A percentile compares a stretch with the other conserved stretches of the same genome.
phyloP scores from a whole-genome alignment of 2,888 invertebrate species.

The Hydraecia micacea region DNA sequence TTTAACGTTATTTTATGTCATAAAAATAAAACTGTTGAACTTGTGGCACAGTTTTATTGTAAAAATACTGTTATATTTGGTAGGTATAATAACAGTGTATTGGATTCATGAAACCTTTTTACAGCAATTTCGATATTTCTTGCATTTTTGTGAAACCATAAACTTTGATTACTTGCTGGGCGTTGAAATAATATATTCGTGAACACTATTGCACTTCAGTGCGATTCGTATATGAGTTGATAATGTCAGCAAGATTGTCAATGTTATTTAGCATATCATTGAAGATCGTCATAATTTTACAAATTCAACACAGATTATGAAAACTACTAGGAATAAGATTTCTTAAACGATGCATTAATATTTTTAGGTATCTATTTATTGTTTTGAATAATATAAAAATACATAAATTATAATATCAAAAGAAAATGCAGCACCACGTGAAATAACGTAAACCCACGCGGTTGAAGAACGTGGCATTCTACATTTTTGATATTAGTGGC shows the following conservation, averaged over 20 bases:
- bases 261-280: no score
- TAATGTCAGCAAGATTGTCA: background rate
- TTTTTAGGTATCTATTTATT: background rate
- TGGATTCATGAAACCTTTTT: conserved; percentile 7
- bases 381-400: conserved; percentile 13
- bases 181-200: background rate
- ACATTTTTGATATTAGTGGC: conserved; percentile 64
- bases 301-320: background rate
- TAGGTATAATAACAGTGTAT: conserved; percentile 14
- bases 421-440: conserved; percentile 39
- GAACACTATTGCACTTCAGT: background rate
- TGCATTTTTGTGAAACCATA: conserved; percentile 6
- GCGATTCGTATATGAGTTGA: background rate
- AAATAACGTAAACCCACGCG: conserved; percentile 50
- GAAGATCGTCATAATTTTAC: background rate
- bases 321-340: background rate
- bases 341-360: background rate
- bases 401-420: conserved; percentile 43
- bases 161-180: background rate
- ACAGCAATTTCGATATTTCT: background rate
- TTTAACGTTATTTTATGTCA: conserved; percentile 53
- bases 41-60: conserved; percentile 36
- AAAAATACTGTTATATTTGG: conserved; percentile 14
- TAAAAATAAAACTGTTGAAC: conserved; percentile 24
- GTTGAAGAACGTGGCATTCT: conserved; percentile 64